phyloP scores from a whole-genome alignment of 2,113 vertebrate species.

The Stictonetta naevosa region DNA sequence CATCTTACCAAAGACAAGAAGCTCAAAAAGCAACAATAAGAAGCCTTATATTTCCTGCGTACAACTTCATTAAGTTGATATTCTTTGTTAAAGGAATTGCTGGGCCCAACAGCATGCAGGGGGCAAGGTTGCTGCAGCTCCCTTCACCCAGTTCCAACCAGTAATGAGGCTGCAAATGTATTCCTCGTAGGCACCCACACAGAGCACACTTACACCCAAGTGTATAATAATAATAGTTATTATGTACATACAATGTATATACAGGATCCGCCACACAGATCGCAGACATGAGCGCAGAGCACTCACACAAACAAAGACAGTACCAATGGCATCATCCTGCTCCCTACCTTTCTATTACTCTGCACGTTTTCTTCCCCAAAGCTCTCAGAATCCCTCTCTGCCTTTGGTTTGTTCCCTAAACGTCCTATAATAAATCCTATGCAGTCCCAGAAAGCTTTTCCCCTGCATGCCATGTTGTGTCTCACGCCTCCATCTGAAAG shows the following conservation, averaged over 20 bases:
- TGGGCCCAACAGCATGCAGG: background rate
- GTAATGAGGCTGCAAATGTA: background rate
- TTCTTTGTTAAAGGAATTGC: background rate
- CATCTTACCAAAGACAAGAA: accelerated
- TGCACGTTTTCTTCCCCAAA: background rate
- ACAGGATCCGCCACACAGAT: background rate
- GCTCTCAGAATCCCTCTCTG: background rate
- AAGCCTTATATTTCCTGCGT: background rate
- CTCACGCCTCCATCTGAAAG: background rate
- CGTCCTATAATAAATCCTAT: background rate
- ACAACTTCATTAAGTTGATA: background rate
- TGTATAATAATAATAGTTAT: background rate
- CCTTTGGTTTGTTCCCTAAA: background rate
- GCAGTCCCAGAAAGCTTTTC: background rate
- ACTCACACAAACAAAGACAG: background rate
- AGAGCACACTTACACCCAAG: background rate
- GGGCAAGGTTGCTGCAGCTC: background rate
- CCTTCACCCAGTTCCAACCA: background rate
- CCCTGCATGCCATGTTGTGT: background rate
- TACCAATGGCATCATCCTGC: background rate
- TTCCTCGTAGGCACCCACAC: accelerated
- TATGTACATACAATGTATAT: background rate
- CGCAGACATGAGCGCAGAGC: background rate
- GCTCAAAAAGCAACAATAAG: background rate
- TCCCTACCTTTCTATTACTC: background rate